Evolutionary conservation across 2,113 vertebrate genomes (phyloP), one percentile per base, ranked within the genome.

Genomic region (Triplophysa siluroides): DNA sequence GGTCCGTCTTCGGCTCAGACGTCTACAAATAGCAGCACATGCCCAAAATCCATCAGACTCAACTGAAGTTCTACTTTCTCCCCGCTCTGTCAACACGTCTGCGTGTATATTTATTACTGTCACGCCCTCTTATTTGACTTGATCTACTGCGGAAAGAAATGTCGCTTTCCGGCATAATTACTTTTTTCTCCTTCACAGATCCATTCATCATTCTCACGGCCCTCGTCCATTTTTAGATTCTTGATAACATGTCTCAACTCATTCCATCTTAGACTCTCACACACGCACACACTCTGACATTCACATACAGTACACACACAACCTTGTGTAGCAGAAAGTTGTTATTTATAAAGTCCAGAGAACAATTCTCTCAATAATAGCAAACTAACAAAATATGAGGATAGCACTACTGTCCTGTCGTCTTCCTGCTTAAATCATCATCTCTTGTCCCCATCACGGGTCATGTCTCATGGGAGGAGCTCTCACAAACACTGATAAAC

Each of bases 191-290:
- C 38, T 63, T 41, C 60, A 50, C 58, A n/a, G 29, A 52, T 63
- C 58, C 13, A 64, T 62, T 71, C 58, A 54, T 80, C 68, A 80
- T 62, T 65, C 7, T 61, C 54, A 23, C n/a, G 21, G 58, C 33
- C 33, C 21, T 76, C 43, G 43, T 56, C 73, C 73, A 76, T 76
- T 76, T 75, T 76, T 76, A 76, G 60, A 63, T 47, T 62, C 73
- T 76, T 47, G 73, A 76, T 76, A 47, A 81, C 83, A 79, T 81
- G 79, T 21, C 76, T 81, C 60, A 33, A 70, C 76, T 81, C 23
- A 47, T 75, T 78, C 23, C 23, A 52, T 24, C 41, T 50, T 50
- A 47, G 24, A 29, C 66, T 26, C 50, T 41, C 23, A 29, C 1
- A 41, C 18, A 9, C 74, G 16, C 43, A 26, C 29, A 26, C 56